Base-by-base conservation (phyloP, 1,140 invertebrate genomes). In the Augochlora pura region DNA sequence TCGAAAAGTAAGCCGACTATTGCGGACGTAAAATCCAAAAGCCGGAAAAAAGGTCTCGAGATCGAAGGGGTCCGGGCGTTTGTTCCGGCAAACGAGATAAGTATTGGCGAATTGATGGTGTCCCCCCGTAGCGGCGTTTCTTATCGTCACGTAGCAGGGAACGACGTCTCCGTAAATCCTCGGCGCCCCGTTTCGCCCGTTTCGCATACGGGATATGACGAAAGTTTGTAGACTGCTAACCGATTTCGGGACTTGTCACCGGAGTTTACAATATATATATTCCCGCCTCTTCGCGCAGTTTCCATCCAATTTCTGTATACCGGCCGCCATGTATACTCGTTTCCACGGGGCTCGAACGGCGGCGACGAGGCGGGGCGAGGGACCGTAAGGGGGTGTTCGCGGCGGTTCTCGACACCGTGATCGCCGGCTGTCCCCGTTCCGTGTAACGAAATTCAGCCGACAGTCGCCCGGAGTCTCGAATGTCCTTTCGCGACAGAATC, bases 221-320 rank as follows among this genome's bases (percentile, higher is more conserved):
- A 81, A 81, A 81, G 63, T 81, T 81, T 65, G 72, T 52, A 68
- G 73, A 80, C 73, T 76, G 67, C 49, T 60, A 81, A 81, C 65
- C 79, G 79, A 81, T 81, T 81, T 70, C 62, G 65, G 46, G 42
- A 80, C 70, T 80, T 76, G 78, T 80, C 78, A 80, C 72, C 64
- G 46, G 79, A 81, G 79, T 81, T 81, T 81, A 77, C 73, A 52
- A 70, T 81, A 68, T 77, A 68, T 77, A 77, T 81, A 70, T 70
- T 65, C 67, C 27, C 79, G 59, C 32, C 65, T 68, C 66, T 66
- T 70, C 74, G 65, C 66, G 42, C 14, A 80, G 78, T 80, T 80
- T 64, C 78, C 73, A 68, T 80, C 73, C 78, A 76, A 80, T 80
- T 80, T 80, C 78, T 63, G 57, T 62, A 57, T 23, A 63, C 27